A percentile compares a stretch with the other conserved stretches of the same genome.
Conservation (phyloP, 2,113 vertebrate species). For the Sapayoa aenigma region DNA sequence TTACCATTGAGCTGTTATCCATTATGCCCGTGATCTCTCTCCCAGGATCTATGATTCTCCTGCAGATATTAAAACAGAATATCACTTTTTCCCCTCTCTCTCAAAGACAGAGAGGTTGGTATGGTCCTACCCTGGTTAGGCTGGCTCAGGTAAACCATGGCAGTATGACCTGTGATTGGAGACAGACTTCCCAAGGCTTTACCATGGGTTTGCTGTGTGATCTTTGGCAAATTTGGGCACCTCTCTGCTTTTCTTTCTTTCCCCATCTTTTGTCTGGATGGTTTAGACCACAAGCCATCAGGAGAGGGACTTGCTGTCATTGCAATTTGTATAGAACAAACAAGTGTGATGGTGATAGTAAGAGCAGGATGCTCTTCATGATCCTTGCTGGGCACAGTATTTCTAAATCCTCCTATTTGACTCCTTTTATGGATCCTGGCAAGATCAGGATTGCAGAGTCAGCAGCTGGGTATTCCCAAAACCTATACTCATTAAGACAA, state of each 20-base stretch:
- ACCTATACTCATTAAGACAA: conserved; percentile 23
- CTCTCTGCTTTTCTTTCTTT: background rate
- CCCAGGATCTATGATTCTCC: background rate
- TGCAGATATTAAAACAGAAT: too few relatives aligned
- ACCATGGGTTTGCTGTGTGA: background rate
- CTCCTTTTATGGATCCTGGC: background rate
- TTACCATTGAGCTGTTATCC: background rate
- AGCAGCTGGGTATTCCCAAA: conserved; percentile 26
- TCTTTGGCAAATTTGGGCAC: background rate
- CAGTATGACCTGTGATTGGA: background rate
- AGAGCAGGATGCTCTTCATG: background rate
- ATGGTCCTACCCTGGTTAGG: background rate
- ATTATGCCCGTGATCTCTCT: background rate
- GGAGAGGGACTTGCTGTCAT: background rate
- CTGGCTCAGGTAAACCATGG: background rate
- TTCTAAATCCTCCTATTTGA: background rate
- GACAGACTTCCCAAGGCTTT: background rate
- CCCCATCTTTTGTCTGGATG: background rate
- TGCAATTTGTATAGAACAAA: background rate
- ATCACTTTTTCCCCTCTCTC: background rate
- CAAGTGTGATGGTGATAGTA: background rate
- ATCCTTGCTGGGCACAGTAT: background rate
- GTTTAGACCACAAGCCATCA: background rate
- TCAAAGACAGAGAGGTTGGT: background rate
- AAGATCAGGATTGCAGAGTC: background rate